Percentiles rank a stretch among this genome's conserved stretches.
Evolutionary conservation across 2,888 invertebrate genomes (phyloP).

Genomic region (Scaptomyza flava): DNA sequence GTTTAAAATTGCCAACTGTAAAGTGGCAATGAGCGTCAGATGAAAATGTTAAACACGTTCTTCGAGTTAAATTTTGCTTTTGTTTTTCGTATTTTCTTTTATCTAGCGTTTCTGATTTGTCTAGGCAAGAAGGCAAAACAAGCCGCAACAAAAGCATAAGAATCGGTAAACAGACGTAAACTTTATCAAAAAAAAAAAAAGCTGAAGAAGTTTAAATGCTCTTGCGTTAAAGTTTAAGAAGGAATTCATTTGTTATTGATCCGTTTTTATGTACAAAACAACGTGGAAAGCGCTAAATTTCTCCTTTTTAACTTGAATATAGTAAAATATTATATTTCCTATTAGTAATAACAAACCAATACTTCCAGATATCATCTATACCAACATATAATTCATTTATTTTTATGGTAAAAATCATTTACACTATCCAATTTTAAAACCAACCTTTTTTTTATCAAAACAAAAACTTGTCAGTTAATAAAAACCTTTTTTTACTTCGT

Average conservation of each 20-base stretch:
- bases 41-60: slow-evolving; percentile 77
- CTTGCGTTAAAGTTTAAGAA: not conserved
- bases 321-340: too few relatives aligned
- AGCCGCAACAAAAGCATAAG: slow-evolving; percentile 36
- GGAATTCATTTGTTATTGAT: not conserved
- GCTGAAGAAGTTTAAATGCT: slow-evolving; percentile 10
- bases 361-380: too few relatives aligned
- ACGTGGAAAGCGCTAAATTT: too few relatives aligned
- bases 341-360: too few relatives aligned
- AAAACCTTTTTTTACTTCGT: too few relatives aligned
- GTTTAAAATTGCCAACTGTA: slow-evolving; percentile 62
- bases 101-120: slow-evolving; percentile 64
- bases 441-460: too few relatives aligned
- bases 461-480: too few relatives aligned
- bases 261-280: not conserved
- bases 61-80: slow-evolving; percentile 23
- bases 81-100: slow-evolving; percentile 6
- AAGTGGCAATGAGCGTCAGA: slow-evolving; percentile 58
- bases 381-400: too few relatives aligned
- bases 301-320: too few relatives aligned
- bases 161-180: slow-evolving; percentile 24
- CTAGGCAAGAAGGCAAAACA: slow-evolving; percentile 46
- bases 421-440: too few relatives aligned
- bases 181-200: slow-evolving; percentile 4
- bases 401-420: too few relatives aligned